A percentile compares a stretch with the other conserved stretches of the same genome.
Evolutionary conservation across 2,113 vertebrate genomes (phyloP).

Genomic region (Leptobrachium leishanense): DNA sequence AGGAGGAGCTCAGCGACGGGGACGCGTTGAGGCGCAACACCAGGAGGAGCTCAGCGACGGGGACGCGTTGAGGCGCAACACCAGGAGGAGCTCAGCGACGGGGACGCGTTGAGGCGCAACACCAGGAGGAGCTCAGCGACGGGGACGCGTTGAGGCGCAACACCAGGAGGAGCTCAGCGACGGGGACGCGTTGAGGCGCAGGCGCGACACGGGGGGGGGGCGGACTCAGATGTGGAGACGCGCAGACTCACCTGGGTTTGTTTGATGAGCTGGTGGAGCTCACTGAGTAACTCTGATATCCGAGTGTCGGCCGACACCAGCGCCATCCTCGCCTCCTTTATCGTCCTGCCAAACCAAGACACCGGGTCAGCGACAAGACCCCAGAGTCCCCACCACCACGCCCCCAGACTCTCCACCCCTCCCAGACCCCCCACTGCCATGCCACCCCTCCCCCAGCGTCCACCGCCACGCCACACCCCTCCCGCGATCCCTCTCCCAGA

Average conservation of each 20-base stretch:
- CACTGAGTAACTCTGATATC: conserved; percentile 83
- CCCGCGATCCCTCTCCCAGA: neutral
- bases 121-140: neutral
- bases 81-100: neutral
- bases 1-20: neutral
- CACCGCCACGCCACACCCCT: no score
- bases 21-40: neutral
- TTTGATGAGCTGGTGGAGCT: conserved; percentile 89
- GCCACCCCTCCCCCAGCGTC: no score
- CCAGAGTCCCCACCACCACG: neutral
- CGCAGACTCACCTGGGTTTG: conserved; percentile 79
- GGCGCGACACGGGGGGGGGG: neutral
- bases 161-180: neutral
- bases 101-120: neutral
- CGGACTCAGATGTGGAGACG: neutral
- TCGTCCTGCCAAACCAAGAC: neutral
- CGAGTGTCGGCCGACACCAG: conserved; percentile 83
- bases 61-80: neutral
- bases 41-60: neutral
- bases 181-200: neutral
- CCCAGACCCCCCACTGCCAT: neutral
- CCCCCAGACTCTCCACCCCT: no score
- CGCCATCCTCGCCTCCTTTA: conserved; percentile 59
- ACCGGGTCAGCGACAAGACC: neutral
- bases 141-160: neutral